Evolutionary conservation across 1,140 invertebrate species (phyloP), one percentile per base, ranked within the genome.

Genomic region (Diorhabda carinulata): DNA sequence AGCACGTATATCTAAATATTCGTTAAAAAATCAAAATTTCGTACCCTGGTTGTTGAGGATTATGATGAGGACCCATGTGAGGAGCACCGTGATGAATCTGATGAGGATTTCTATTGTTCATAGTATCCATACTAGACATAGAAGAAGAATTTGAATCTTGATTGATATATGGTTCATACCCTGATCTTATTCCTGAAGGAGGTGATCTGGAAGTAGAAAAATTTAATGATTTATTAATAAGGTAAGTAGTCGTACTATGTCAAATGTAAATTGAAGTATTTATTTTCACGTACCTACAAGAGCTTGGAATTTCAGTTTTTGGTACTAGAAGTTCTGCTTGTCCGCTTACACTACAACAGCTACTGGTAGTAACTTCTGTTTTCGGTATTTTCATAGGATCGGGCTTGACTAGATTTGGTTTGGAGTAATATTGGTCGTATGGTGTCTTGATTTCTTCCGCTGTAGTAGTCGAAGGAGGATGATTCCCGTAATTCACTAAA

Each of bases 141-240:
- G 87, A 89, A 3, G 87, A 88, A 5, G 90, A 92, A 80, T 91
- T 91, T 0, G 88, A 89, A 73, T 89, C 88, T 77, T 89, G 87
- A 73, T 86, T 88, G 64, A 88, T 77, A 72, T 89, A 89, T 0
- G 86, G 83, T 70, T 89, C 87, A 79, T 88, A 88, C 2, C 82
- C 77, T 43, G 83, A 82, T 43, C 84, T 78, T 5, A 84, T 79
- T 9, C 81, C 82, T 0, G 82, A 81, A 4, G 83, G 82, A 0
- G 86, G 84, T 8, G 85, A 84, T 69, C 82, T 77, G 72, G 84
- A 84, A 43, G 84, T 82, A 64, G 77, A 74, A 59, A 59, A 59
- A 9, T 9, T 41, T 2, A 10, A 52, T 52, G 4, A 52, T 3
- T 4, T n/a, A 52, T 52, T 3, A 3, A 52, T 52, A 52, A 52